Evolutionary conservation across 2,113 vertebrate genomes (phyloP).

Genomic region (Manacus vitellinus): DNA sequence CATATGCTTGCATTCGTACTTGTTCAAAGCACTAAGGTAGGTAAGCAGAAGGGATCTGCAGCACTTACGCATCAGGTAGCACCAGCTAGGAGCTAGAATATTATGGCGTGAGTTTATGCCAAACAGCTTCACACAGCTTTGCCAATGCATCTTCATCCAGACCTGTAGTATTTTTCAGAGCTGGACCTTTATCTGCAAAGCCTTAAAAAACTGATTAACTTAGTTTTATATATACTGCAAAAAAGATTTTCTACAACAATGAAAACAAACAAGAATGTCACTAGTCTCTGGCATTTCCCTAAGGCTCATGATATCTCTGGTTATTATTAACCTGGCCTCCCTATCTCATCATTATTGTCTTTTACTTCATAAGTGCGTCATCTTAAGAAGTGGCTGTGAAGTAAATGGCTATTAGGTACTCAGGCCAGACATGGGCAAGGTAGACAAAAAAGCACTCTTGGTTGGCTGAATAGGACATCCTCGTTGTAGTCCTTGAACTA

Average conservation of each 20-base stretch:
- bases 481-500: not conserved
- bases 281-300: not conserved
- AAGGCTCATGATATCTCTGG: not conserved
- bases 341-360: not conserved
- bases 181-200: not conserved
- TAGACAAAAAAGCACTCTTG: not conserved
- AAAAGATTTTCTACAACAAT: not conserved
- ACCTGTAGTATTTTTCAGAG: not conserved
- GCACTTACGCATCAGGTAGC: not conserved
- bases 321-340: not conserved
- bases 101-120: not conserved
- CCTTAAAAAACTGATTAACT: not conserved
- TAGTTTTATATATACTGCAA: not conserved
- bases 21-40: not conserved
- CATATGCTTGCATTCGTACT: not conserved
- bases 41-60: not conserved
- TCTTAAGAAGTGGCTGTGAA: not conserved
- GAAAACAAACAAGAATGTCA: not conserved
- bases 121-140: not conserved
- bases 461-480: not conserved
- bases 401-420: not conserved
- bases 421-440: not conserved
- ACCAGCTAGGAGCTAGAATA: not conserved
- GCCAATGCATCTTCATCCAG: not conserved
- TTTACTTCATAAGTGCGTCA: not conserved